Base-by-base conservation (phyloP, 1,140 invertebrate genomes). In the Rhagoletis zephyria region DNA sequence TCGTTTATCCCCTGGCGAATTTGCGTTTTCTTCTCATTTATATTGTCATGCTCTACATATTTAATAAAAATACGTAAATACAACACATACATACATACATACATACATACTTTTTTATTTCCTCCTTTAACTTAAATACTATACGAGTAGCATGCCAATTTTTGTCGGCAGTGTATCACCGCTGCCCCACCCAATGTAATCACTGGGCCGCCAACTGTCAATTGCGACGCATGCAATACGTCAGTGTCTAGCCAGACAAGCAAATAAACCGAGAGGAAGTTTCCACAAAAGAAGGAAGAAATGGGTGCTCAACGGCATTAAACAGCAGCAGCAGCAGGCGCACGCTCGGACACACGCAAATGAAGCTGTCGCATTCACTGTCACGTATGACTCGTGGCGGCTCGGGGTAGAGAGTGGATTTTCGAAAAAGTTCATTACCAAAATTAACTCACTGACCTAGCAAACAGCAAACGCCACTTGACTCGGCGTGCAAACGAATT, bases 391-490 rank as follows among this genome's bases (percentile, higher is more conserved):
- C n/a, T 9, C 74, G 7, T 5, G 16, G 14, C n/a, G 45, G 3
- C 74, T 4, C 14, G 16, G 48, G 45, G 74, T 3, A 10, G 48
- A n/a, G 19, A 10, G 6, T 4, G 0, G 10, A 9, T 16, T 60
- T 60, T 63, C 16, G 16, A 51, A 81, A 81, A 51, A 56, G 74
- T 56, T 81, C 74, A 81, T 56, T 81, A 48, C 74, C 74, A 42
- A 81, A 81, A 81, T 81, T 81, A 56, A 81, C 48, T 56, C 74
- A 81, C 74, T 81, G 74, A 81, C 74, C 74, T 30, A 81, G 74
- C 48, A 56, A 81, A 56, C 48, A 56, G 51, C 4, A 9, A 6
- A 56, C 4, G 51, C 51, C 51, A 56, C 9, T 56, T 56, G 9
- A 56, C 4, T 4, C 51, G 51, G 51, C 4, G 30, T 30, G 30